Evolutionary conservation across 2,113 vertebrate species (phyloP), one percentile per base, ranked within the genome.

Genomic region (Neogobius melanostomus): DNA sequence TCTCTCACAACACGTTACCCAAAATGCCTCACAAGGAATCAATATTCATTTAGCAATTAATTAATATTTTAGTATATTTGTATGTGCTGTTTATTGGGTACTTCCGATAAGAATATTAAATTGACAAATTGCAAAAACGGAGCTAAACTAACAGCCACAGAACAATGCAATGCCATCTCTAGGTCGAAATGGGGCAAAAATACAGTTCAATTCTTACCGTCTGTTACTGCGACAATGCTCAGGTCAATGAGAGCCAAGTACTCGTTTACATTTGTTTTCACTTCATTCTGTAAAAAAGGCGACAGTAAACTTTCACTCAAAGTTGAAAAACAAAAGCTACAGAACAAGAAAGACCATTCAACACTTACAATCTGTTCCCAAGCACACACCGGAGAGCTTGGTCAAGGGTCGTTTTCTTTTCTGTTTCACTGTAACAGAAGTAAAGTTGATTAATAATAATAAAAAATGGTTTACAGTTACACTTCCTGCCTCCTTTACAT

Each of bases 321-420:
- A 0, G 5, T 3, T 5, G 28, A 12, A 53, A 4, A 36, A 48
- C 0, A 12, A 7, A 49, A 28, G 0, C 5, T 0, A 0, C 8
- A 15, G 7, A 1, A 17, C 2, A 4, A 10, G 2, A 10, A 8
- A 10, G 8, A 17, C 43, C 45, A 28, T 1, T 0, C 6, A 0
- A 17, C 42, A 71, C 96, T 96, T 88, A 99, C 97, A 80, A 99
- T 97, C 92, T 96, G 95, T 82, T 96, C 96, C 83, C 97, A 60
- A 99, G 91, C 68, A 97, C 92, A 51, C 94, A 93, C 86, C 96
- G 93, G 77, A 99, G 94, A 74, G 96, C 94, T 85, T 98, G 97
- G 85, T 99, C 98, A 59, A 99, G 92, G 1, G 96, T 97, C 61
- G 93, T 95, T 68, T 98, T 99, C 91, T 98, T 99, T 74, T 99